Conservation (phyloP, 2,113 vertebrate species). For the Limanda limanda region DNA sequence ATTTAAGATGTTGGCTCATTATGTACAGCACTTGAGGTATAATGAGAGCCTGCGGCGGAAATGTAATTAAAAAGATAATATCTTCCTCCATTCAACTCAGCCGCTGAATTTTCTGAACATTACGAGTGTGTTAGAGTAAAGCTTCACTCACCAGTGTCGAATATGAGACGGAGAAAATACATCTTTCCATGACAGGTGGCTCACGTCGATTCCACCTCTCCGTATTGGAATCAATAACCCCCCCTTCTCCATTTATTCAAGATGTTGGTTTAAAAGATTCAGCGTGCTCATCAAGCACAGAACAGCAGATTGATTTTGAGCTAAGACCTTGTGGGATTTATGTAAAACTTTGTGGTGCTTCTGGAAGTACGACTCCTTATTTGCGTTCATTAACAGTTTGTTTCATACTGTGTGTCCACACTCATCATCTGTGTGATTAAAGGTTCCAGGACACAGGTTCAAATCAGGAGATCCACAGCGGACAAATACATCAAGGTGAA, state of each 20-base stretch:
- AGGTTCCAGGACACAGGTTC: constrained; percentile 49
- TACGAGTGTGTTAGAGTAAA: constrained; percentile 18
- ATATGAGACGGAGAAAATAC: constrained; percentile 33
- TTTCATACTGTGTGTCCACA: constrained; percentile 16
- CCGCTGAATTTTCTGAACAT: constrained; percentile 55
- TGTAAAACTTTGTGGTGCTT: constrained; percentile 21
- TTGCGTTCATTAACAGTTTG: constrained; percentile 58
- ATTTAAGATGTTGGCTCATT: constrained; percentile 77
- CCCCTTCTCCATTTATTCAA: constrained; percentile 43
- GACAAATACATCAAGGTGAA: too few species aligned
- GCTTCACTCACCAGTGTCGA: constrained; percentile 32
- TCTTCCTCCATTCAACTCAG: constrained; percentile 63
- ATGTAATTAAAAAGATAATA: constrained; percentile 78
- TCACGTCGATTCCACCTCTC: constrained; percentile 20
- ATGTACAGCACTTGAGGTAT: constrained; percentile 66
- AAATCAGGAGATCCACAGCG: neutral
- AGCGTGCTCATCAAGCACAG: neutral
- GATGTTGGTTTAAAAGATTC: constrained; percentile 41
- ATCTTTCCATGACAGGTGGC: constrained; percentile 29
- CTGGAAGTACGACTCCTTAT: constrained; percentile 19
- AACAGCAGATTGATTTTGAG: constrained; percentile 44
- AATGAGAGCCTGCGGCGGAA: constrained; percentile 68
- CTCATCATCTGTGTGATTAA: constrained; percentile 33
- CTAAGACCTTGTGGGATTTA: constrained; percentile 34
- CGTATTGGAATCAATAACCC: constrained; percentile 38